Evolutionary conservation across 2,888 invertebrate species (phyloP).

Genomic region (Linyphia triangularis): DNA sequence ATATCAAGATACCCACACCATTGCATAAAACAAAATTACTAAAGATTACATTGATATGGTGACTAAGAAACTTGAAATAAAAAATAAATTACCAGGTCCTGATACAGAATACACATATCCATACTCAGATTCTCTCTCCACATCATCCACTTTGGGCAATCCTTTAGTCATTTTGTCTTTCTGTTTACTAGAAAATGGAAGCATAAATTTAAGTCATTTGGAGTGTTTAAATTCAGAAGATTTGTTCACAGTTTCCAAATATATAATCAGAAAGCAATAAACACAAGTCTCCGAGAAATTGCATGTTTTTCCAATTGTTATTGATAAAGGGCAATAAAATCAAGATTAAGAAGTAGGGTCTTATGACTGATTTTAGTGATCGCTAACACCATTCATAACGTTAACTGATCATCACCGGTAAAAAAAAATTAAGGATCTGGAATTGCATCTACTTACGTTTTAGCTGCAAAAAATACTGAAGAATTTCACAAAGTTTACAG

Average conservation of each 20-base stretch:
- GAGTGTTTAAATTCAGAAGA: not conserved
- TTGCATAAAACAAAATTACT: too few species aligned
- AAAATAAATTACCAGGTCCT: conserved; percentile 89
- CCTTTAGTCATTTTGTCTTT: conserved; percentile 55
- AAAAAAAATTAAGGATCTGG: not conserved
- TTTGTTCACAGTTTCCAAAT: too few species aligned
- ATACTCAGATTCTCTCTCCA: conserved; percentile 91
- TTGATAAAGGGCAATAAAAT: too few species aligned
- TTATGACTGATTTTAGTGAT: not conserved
- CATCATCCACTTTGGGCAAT: conserved; percentile 83
- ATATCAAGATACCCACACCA: too few species aligned
- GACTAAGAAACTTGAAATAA: too few species aligned
- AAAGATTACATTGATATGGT: too few species aligned
- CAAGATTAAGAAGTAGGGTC: not conserved
- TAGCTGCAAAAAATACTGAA: not conserved
- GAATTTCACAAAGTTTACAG: not conserved
- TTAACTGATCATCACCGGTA: not conserved
- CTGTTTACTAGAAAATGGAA: not conserved
- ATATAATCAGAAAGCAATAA: too few species aligned
- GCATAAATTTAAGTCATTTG: not conserved
- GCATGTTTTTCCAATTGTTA: too few species aligned
- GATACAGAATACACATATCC: conserved; percentile 99
- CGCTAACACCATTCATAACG: not conserved
- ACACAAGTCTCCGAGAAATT: too few species aligned
- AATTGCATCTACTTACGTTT: conserved; percentile 9